Base-by-base conservation (phyloP, 1,140 invertebrate species). In the Pectinophora gossypiella region DNA sequence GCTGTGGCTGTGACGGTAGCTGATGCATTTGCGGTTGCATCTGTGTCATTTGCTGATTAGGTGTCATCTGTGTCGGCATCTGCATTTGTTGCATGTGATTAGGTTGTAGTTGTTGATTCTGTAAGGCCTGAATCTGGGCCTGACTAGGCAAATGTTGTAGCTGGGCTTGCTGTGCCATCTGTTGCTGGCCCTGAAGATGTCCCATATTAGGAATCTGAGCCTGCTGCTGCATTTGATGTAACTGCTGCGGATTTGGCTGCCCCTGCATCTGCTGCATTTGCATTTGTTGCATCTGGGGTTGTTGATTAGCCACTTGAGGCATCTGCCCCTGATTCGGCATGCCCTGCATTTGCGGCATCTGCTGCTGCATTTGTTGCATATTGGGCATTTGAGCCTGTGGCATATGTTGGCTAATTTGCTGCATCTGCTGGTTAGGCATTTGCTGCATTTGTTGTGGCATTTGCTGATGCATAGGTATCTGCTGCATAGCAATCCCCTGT, bases 31-130 rank as follows among this genome's bases (percentile, higher is more conserved):
- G 85, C 36, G 76, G 63, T 64, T 88, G 82, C 85, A 89, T 88
- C 57, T 89, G 87, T 42, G 80, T 71, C 47, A 89, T 87, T 51
- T 85, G 85, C 51, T 88, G 86, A 56, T 79, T 83, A 40, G 81
- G 62, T 64, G 76, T 61, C 46, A 88, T 57, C 51, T 88, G 85
- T 19, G 85, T 54, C 21, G 87, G 79, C 65, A 82, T 81, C 60
- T 88, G 87, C 76, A 87, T 87, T 61, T 88, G 88, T 64, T 88
- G 87, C 61, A 88, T 87, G 49, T 89, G 88, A 59, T 78, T 86
- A 52, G 83, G 83, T n/a, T n/a, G 83, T 51, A 88, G 77, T 64
- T 89, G 88, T 61, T 89, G 86, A 56, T 76, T 83, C 57, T 88
- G 87, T 51, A 88, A 56, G 52, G 83, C 85, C 63, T 89, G 87